A percentile compares a stretch with the other conserved stretches of the same genome.
phyloP scores from a whole-genome alignment of 2,113 vertebrate species.

The Glareola pratincola region DNA sequence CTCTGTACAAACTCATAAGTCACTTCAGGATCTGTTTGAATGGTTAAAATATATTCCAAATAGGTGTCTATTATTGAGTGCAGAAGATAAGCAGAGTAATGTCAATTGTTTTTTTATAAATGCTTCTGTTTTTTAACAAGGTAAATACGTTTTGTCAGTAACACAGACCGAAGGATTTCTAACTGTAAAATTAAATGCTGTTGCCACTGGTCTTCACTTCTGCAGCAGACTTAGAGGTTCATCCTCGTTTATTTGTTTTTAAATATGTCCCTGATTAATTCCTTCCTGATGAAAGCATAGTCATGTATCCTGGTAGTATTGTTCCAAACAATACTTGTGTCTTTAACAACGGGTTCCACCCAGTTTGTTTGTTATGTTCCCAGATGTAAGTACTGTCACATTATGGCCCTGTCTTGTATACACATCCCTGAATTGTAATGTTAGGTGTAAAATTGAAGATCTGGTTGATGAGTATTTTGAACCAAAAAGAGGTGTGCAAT shows the following conservation, averaged over 20 bases:
- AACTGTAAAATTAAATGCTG: background rate
- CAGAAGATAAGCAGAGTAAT: background rate
- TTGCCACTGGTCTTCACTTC: background rate
- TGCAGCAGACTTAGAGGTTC: background rate
- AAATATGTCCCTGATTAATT: background rate
- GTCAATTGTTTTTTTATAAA: background rate
- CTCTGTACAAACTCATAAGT: background rate
- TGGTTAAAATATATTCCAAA: background rate
- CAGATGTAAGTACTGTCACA: background rate
- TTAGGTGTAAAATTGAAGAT: background rate
- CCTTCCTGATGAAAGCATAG: background rate
- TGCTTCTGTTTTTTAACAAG: background rate
- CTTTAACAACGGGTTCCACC: background rate
- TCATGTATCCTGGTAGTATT: background rate
- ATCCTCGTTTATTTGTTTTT: background rate
- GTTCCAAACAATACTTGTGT: background rate
- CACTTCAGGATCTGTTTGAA: background rate
- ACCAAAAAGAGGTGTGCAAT: background rate
- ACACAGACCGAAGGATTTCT: background rate
- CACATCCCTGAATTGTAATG: background rate
- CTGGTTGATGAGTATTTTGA: background rate
- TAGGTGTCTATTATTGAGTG: background rate
- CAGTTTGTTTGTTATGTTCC: background rate
- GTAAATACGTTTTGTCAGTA: background rate
- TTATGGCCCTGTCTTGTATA: background rate